Base-by-base conservation (phyloP, 2,113 vertebrate species). In the Petrocephalus microphthalmus region DNA sequence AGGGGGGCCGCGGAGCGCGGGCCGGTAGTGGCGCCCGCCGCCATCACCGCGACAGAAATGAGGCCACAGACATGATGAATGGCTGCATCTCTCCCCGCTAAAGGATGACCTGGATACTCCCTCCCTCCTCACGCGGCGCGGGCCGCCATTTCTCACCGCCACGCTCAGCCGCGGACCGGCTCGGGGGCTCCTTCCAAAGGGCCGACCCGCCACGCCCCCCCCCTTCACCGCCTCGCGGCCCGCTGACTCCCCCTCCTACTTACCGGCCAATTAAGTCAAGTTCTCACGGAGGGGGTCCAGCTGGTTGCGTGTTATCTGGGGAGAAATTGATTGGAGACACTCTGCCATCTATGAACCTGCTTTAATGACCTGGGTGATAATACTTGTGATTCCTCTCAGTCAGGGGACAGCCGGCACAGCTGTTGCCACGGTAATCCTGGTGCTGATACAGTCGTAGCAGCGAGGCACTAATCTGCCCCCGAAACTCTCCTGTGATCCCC, bases 301-400 rank as follows among this genome's bases (percentile, higher is more conserved):
- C 97, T 98, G 98, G 97, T 96, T 96, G 95, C 94, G 95, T 96
- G 97, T 97, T 97, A 97, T 96, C 97, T 95, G 94, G 96, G 96
- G 96, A 98, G 97, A 97, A 97, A 98, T 98, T 99, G 98, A 99
- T 98, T 98, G 97, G 98, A 98, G 97, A 94, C 96, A 94, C 97
- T 96, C 95, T 94, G 96, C 97, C 96, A 95, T 98, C 97, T 96
- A 97, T 96, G 98, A 98, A 97, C 95, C 97, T 93, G 89, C 96
- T 97, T 99, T 99, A 99, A 99, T 98, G 98, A 99, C 98, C 97
- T 97, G 97, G 97, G 98, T 99, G 98, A 99, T 99, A 98, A 99
- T 99, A 97, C 97, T 98, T 98, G 97, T 98, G 97, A 99, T 98
- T 98, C 97, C 97, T 98, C 97, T 98, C 97, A 98, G 98, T 97